A percentile compares a stretch with the other conserved stretches of the same genome.
Conservation (phyloP, 2,113 vertebrate species). For the Cyprinodon brontotheroides region DNA sequence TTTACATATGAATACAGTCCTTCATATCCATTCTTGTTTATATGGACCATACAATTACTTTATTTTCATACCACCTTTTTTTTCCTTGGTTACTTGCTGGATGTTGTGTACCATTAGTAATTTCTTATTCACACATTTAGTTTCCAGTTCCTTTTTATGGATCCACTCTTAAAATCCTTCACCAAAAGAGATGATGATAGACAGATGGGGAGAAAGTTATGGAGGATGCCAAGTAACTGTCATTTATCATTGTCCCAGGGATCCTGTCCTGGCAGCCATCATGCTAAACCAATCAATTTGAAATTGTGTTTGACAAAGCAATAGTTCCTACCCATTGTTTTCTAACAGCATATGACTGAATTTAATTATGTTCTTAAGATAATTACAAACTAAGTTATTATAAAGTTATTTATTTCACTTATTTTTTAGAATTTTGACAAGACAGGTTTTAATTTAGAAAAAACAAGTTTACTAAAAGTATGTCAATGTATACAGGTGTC, state of each 20-base stretch:
- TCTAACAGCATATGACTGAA: not conserved
- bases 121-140: too few relatives aligned
- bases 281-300: not conserved
- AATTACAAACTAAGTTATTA: not conserved
- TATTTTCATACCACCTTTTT: not conserved
- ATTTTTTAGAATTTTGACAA: not conserved
- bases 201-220: not conserved
- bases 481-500: too few relatives aligned
- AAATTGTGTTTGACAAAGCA: not conserved
- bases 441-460: too few relatives aligned
- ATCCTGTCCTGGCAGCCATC: not conserved
- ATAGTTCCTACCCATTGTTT: not conserved
- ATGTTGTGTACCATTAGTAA: too few relatives aligned
- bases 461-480: too few relatives aligned
- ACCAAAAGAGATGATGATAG: not conserved
- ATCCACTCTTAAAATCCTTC: not conserved
- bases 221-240: not conserved
- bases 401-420: not conserved
- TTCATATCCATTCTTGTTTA: not conserved
- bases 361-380: not conserved
- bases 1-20: not conserved
- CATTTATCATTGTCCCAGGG: not conserved
- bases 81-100: not conserved
- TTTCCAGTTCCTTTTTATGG: not conserved
- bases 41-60: not conserved